phyloP scores from a whole-genome alignment of 2,888 invertebrate species.

The Helicoverpa assulta region DNA sequence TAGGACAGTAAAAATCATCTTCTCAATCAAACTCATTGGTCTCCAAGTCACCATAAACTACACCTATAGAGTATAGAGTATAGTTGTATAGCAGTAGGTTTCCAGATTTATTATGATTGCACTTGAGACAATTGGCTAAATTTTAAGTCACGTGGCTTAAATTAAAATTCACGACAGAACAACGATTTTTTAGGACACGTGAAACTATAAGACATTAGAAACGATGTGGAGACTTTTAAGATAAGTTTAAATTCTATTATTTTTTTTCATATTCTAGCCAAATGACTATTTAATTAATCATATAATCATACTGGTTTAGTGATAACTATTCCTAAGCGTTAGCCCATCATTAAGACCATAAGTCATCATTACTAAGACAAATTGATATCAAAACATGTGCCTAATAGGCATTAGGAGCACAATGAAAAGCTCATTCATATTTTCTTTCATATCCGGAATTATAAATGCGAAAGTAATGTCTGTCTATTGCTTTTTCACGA shows the following conservation, averaged over 20 bases:
- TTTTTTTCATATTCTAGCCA: not conserved
- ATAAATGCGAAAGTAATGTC: too few relatives aligned
- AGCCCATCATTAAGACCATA: too few relatives aligned
- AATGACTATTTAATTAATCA: not conserved
- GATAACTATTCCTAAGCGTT: not conserved
- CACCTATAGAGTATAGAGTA: too few relatives aligned
- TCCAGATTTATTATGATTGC: not conserved
- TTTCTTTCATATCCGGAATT: too few relatives aligned
- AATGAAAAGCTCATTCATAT: not conserved
- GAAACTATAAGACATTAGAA: not conserved
- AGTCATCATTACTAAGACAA: not conserved
- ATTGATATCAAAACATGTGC: not conserved
- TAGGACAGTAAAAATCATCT: too few relatives aligned
- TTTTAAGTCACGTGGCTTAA: slow-evolving; percentile 2
- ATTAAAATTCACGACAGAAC: not conserved
- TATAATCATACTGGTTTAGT: not conserved
- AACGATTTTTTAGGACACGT: not conserved
- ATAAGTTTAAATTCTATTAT: not conserved
- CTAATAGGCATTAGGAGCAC: not conserved
- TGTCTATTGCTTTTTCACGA: too few relatives aligned
- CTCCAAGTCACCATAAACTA: too few relatives aligned
- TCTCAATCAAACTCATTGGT: too few relatives aligned
- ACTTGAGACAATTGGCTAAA: slow-evolving; percentile 28
- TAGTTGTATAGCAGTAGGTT: not conserved
- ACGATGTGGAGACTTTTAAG: not conserved